Conservation (phyloP, 2,888 invertebrate species). For the Endomychus coccineus region DNA sequence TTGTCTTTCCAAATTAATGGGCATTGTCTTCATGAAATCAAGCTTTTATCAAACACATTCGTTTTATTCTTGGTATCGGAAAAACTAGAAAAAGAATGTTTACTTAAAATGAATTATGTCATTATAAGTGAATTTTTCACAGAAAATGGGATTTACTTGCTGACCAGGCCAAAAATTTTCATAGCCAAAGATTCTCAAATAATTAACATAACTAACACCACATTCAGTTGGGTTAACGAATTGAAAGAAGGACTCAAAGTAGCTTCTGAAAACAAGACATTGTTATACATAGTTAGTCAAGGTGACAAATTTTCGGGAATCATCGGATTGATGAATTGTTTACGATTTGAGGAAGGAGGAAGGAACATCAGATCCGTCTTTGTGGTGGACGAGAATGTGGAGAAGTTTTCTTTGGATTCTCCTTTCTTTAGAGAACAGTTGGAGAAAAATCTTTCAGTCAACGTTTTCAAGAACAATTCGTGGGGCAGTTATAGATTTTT, state of each 20-base stretch:
- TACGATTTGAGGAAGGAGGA: constrained; percentile 14
- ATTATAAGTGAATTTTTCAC: constrained; percentile 13
- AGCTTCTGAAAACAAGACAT: constrained; percentile 1
- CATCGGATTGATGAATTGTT: constrained; percentile 25
- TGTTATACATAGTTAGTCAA: constrained; percentile 18
- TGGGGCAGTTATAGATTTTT: constrained; percentile 30
- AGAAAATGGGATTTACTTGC: constrained; percentile 11
- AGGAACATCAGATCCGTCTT: constrained; percentile 21
- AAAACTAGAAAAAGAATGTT: constrained; percentile 2
- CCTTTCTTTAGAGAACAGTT: constrained; percentile 24
- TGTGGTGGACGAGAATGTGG: constrained; percentile 19
- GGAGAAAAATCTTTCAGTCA: constrained; percentile 25
- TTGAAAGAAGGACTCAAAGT: constrained; percentile 15
- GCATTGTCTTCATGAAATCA: neutral
- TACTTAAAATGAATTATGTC: constrained; percentile 5
- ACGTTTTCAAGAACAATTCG: constrained; percentile 22
- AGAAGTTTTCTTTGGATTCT: constrained; percentile 21
- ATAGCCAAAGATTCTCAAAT: constrained; percentile 13
- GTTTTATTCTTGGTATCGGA: neutral
- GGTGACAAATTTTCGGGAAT: constrained; percentile 19
- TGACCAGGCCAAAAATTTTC: constrained; percentile 9
- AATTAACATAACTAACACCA: constrained; percentile 13
- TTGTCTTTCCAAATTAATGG: neutral
- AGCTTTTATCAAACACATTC: neutral
- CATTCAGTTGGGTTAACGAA: constrained; percentile 17